Conservation (phyloP, 1,140 invertebrate genomes). For the Apocrypta bakeri region DNA sequence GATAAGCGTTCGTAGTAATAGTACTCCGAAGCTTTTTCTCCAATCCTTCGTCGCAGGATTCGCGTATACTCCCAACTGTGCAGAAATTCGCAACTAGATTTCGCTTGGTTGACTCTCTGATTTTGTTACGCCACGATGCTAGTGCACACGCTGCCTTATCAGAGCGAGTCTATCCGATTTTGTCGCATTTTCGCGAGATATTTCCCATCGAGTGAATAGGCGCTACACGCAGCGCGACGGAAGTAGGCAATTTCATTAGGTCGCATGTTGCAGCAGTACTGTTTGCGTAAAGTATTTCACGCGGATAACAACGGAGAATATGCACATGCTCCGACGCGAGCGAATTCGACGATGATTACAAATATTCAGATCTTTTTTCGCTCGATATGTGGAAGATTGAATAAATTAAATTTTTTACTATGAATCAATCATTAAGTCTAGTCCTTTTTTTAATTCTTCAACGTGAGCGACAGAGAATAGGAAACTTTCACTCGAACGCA, state of each 20-base stretch:
- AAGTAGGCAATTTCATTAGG: conserved; percentile 37
- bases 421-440: no score
- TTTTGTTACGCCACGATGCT: conserved; percentile 3
- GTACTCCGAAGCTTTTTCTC: background rate
- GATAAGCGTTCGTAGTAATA: background rate
- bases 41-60: no score
- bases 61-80: background rate
- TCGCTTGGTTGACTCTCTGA: conserved; percentile 24
- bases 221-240: background rate
- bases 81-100: background rate
- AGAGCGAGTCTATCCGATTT: conserved; percentile 20
- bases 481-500: no score
- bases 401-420: no score
- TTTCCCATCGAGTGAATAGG: conserved; percentile 35
- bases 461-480: no score
- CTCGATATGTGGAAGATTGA: no score
- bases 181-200: background rate
- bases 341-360: background rate
- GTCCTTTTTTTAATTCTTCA: no score
- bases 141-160: conserved; percentile 2
- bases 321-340: background rate
- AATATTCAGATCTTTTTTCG: background rate
- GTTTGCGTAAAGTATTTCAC: background rate
- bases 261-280: background rate
- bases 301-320: background rate